Percentiles rank a stretch among this genome's conserved stretches.
These are phyloP conservation scores for Spodoptera picta DNA, from an alignment of 2,888 invertebrate genomes.

Conservation along the genomic window DNA sequence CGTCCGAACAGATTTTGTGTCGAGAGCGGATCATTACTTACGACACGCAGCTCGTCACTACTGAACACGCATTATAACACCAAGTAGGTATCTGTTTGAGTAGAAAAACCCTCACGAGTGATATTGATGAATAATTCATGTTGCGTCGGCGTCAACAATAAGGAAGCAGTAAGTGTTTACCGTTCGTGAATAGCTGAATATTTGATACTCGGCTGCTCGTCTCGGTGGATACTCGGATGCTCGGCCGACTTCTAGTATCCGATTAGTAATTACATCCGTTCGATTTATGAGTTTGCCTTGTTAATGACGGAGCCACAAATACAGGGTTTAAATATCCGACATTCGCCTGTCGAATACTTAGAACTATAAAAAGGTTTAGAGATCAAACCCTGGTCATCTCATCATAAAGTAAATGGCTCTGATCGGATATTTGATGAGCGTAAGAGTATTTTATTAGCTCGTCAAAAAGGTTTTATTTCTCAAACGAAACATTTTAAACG, in stretches of 20 bases:
- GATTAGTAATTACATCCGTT: conserved; percentile 35
- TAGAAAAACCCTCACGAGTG: conserved; percentile 54
- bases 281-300: conserved; percentile 46
- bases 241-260: conserved; percentile 26
- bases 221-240: conserved; percentile 11
- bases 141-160: conserved; percentile 55
- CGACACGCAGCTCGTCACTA: conserved; percentile 43
- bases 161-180: conserved; percentile 58
- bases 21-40: conserved; percentile 38
- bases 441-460: conserved; percentile 16
- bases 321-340: no score
- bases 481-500: conserved; percentile 33
- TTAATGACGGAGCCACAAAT: conserved; percentile 32
- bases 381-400: conserved; percentile 18
- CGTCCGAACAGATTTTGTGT: conserved; percentile 44
- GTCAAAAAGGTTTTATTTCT: conserved; percentile 25
- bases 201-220: conserved; percentile 27
- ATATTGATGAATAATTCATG: conserved; percentile 58
- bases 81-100: conserved; percentile 53
- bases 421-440: conserved; percentile 33
- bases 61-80: conserved; percentile 53
- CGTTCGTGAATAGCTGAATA: conserved; percentile 51
- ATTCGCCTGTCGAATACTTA: conserved; percentile 24
- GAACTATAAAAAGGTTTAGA: conserved; percentile 33
- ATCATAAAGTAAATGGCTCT: conserved; percentile 32